A percentile compares a stretch with the other conserved stretches of the same genome.
These are phyloP conservation scores for Tetragonula carbonaria DNA, from an alignment of 2,888 invertebrate species.

Conservation along the genomic window DNA sequence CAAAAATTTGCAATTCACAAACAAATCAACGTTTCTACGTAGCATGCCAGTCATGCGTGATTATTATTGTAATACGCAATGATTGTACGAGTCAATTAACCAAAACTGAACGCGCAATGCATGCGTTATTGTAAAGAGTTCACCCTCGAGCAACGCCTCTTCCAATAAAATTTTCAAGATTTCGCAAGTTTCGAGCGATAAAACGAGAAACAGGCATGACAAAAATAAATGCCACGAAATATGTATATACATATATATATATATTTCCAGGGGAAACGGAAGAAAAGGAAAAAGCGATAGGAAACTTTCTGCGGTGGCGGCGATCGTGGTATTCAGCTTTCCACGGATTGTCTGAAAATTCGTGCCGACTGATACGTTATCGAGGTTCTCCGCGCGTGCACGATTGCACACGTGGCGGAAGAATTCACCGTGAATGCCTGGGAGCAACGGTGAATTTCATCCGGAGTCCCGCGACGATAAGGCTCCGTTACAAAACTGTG, in stretches of 20 bases:
- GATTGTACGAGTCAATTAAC: too few species aligned
- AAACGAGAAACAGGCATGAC: background rate
- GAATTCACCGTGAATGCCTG: constrained; percentile 31
- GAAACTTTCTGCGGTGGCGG: background rate
- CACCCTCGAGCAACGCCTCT: too few species aligned
- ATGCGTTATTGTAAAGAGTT: too few species aligned
- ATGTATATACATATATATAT: too few species aligned
- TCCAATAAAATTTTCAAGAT: background rate
- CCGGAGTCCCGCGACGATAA: constrained; percentile 34
- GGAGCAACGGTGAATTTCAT: constrained; percentile 36
- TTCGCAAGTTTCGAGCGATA: background rate
- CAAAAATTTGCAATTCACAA: too few species aligned
- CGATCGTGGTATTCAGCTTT: background rate
- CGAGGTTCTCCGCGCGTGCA: constrained; percentile 18
- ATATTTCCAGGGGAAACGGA: too few species aligned
- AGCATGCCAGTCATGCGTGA: too few species aligned
- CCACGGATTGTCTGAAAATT: constrained; percentile 26
- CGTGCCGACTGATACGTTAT: constrained; percentile 54
- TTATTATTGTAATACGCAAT: too few species aligned
- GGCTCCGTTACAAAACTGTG: constrained; percentile 17
- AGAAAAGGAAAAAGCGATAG: background rate
- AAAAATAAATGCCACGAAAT: background rate
- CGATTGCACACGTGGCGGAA: constrained; percentile 5
- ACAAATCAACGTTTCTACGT: too few species aligned
- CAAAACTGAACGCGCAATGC: too few species aligned